These are phyloP conservation scores for Andrena flavipes DNA, from an alignment of 2,888 invertebrate genomes.

Conservation along the genomic window DNA sequence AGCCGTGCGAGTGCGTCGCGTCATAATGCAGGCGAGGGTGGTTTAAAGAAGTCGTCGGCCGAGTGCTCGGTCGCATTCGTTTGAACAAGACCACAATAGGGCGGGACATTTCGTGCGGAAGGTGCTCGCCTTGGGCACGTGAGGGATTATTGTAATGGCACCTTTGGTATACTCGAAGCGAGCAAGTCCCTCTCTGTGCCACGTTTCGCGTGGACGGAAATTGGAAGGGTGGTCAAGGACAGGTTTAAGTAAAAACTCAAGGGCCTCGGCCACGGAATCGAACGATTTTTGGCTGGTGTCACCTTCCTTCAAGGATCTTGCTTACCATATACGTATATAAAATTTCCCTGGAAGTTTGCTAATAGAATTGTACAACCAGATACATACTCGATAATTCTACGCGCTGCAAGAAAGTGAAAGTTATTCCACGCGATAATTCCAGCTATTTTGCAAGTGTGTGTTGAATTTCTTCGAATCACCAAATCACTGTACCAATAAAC, in stretches of 20 bases:
- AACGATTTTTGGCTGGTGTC: neutral
- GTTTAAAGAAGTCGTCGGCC: constrained; percentile 47
- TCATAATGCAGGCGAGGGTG: constrained; percentile 37
- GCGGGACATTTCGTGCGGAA: constrained; percentile 10
- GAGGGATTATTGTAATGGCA: constrained; percentile 52
- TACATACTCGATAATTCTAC: neutral
- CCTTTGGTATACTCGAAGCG: constrained; percentile 3
- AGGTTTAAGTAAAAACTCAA: constrained; percentile 15
- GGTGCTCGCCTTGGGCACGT: constrained; percentile 23
- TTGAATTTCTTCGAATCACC: neutral
- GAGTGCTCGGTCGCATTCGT: constrained; percentile 18
- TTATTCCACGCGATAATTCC: neutral
- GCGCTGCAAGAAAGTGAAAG: neutral
- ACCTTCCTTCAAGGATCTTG: neutral
- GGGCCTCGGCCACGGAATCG: neutral
- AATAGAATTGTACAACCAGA: neutral
- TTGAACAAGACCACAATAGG: constrained; percentile 18
- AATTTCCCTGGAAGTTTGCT: neutral
- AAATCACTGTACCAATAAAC: too few relatives aligned
- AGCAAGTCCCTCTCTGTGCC: constrained; percentile 8
- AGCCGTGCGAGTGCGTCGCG: constrained; percentile 39
- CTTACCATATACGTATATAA: neutral
- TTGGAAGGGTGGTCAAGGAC: constrained; percentile 30
- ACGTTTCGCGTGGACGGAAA: constrained; percentile 13
- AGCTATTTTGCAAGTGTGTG: neutral